Evolutionary conservation across 2,797 vertebrate species (phyloP).

Genomic region (Chelidonichthys spinosus): DNA sequence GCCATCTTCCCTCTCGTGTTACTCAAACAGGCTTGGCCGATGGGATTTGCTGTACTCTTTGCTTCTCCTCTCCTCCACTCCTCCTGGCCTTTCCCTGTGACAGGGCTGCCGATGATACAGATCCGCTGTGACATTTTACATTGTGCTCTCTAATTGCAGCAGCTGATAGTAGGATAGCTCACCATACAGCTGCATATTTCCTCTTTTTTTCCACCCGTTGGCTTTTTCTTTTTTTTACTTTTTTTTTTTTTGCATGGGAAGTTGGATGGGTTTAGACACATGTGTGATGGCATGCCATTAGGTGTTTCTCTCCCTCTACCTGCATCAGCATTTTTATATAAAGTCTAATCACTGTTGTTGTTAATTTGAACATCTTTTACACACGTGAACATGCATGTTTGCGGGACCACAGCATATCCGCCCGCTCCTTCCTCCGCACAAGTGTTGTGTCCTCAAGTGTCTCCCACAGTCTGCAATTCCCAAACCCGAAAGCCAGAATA

Average conservation of each 20-base stretch:
- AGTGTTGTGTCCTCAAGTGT: conserved; percentile 46
- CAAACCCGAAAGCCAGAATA: conserved; percentile 70
- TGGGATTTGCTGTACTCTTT: conserved; percentile 58
- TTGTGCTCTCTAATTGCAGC: conserved; percentile 82
- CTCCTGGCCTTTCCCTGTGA: conserved; percentile 78
- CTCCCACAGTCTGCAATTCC: conserved; percentile 46
- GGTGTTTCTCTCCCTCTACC: conserved; percentile 19
- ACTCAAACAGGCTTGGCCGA: conserved; percentile 65
- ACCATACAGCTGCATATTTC: conserved; percentile 72
- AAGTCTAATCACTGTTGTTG: not conserved
- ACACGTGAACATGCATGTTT: not conserved
- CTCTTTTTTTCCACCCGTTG: conserved; percentile 39
- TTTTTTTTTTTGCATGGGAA: conserved; percentile 16
- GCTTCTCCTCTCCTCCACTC: conserved; percentile 55
- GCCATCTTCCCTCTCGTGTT: conserved; percentile 51
- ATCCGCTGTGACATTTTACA: conserved; percentile 84
- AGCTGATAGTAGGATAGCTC: conserved; percentile 76
- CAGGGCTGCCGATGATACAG: conserved; percentile 80
- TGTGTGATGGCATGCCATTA: conserved; percentile 36
- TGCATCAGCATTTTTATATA: conserved; percentile 1
- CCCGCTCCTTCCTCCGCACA: conserved; percentile 18
- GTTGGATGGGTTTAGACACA: conserved; percentile 39
- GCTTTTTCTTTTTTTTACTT: conserved; percentile 23
- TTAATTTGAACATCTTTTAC: conserved; percentile 9
- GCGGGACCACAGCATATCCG: not conserved